Evolutionary conservation across 92 coral and sea anemone genomes (phyloP), one percentile per base, ranked within the genome.

Genomic region (Epizoanthus stellaris): DNA sequence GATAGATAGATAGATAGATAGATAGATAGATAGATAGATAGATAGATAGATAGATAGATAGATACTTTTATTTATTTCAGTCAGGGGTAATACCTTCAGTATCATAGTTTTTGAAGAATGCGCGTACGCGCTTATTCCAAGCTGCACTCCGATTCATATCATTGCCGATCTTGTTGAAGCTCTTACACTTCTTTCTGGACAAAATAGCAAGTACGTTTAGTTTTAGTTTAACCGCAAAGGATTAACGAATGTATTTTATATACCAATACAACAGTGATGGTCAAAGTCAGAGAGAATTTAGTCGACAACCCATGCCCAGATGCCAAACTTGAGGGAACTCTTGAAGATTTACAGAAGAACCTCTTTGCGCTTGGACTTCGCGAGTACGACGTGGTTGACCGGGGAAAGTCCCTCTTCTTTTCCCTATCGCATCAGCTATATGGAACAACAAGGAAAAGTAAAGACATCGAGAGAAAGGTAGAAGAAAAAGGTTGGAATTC

Each of bases 361-460:
- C 70, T 65, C 20, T 4, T 4, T 3, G 70, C 20, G 42, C 39
- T 65, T 65, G 13, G 8, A 12, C 70, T 65, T 20, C 70, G 70
- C 12, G 13, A 21, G 39, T 65, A 65, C 70, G 70, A 65, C 39
- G 70, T 65, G 9, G 40, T 0, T 65, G 70, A 65, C 25, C 34
- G 70, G 15, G 25, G 14, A 9, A 65, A 65, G 14, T 65, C 70
- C 34, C 70, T 65, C 20, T 65, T 20, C 25, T 13, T 4, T 4
- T 65, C 70, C 39, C 70, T 65, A 3, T 65, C 70, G 6, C 70
- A 65, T 15, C 70, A 65, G 70, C 38, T 65, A 39, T 23, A 65
- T 65, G 70, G 70, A 65, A 30, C 70, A 11, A 21, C 70, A 23
- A 13, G 12, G 36, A 65, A 21, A 1, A 30, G 13, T 21, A 23